Base-by-base conservation (phyloP, 1,140 invertebrate species). In the Zeugodacus cucurbitae region DNA sequence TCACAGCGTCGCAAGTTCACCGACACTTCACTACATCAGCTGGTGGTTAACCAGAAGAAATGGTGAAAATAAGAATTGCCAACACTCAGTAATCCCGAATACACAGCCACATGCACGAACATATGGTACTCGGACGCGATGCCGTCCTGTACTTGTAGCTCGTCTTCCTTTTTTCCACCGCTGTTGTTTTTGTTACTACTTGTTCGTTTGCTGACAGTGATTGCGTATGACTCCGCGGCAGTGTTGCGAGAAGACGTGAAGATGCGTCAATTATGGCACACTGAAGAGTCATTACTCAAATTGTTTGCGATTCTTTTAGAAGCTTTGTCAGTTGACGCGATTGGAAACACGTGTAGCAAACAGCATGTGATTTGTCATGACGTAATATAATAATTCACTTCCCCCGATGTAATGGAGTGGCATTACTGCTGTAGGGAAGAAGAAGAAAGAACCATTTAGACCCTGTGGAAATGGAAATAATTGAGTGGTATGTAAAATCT, bases 241-340 rank as follows among this genome's bases (percentile, higher is more conserved):
- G 22, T 17, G 74, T 48, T 82, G 41, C 11, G 58, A 17, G 48
- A 54, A 54, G 48, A 54, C n/a, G 58, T 26, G 41, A 29, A 82
- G 74, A 82, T 82, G 74, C 74, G 44, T 82, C 74, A 82, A 82
- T 82, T 82, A 82, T 10, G 20, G 41, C 74, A 82, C 74, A 82
- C 74, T 82, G 74, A 82, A 48, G 22, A 54, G 74, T 82, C 44
- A 82, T 48, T 82, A 48, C 44, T 48, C 74, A 82, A 82, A 82
- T 82, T 82, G 14, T 17, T 48, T 29, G n/a, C 7, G 74, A 82
- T 82, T 29, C 48, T 34, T 82, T 82, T 82, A n/a, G 74, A 82
- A 82, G 44, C 3, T 82, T 48, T 82, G 74, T 29, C 74, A 82
- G 41, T 26, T 5, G n/a, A 7, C 11, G 7, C 74, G 41, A 82